Evolutionary conservation across 2,797 vertebrate species (phyloP).

Genomic region (Chelon labrosus): DNA sequence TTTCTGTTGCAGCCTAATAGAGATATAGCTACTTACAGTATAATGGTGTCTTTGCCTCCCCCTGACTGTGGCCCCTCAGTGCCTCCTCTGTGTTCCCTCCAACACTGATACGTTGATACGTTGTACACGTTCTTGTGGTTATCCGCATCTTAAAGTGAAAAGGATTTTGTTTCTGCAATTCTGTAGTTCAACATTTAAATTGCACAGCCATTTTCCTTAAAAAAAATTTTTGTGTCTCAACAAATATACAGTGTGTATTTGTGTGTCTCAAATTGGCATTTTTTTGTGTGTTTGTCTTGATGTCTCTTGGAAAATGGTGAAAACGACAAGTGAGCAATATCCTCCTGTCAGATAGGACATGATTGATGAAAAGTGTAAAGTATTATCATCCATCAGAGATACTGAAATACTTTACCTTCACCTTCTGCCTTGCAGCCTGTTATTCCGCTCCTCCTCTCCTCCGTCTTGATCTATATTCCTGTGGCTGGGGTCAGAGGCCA

Average conservation of each 20-base stretch:
- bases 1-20: conserved; percentile 62
- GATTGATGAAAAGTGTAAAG: conserved; percentile 60
- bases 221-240: conserved; percentile 28
- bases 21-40: conserved; percentile 41
- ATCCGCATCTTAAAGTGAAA: conserved; percentile 9
- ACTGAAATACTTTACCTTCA: conserved; percentile 41
- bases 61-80: neutral
- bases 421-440: conserved; percentile 18
- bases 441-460: conserved; percentile 43
- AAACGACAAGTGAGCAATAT: conserved; percentile 66
- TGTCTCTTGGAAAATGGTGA: conserved; percentile 43
- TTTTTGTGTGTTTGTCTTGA: conserved; percentile 30
- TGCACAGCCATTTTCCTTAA: conserved; percentile 34
- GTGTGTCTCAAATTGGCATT: conserved; percentile 8
- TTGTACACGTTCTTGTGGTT: conserved; percentile 2
- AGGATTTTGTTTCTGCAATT: conserved; percentile 17
- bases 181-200: conserved; percentile 36
- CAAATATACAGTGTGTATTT: conserved; percentile 19
- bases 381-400: conserved; percentile 62
- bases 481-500: conserved; percentile 72
- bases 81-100: neutral
- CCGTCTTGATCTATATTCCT: conserved; percentile 67
- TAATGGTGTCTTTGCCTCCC: conserved; percentile 8
- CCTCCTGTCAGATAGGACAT: conserved; percentile 37
- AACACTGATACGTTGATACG: conserved; percentile 11